phyloP scores from a whole-genome alignment of 2,113 vertebrate species.

The Ictidomys tridecemlineatus region DNA sequence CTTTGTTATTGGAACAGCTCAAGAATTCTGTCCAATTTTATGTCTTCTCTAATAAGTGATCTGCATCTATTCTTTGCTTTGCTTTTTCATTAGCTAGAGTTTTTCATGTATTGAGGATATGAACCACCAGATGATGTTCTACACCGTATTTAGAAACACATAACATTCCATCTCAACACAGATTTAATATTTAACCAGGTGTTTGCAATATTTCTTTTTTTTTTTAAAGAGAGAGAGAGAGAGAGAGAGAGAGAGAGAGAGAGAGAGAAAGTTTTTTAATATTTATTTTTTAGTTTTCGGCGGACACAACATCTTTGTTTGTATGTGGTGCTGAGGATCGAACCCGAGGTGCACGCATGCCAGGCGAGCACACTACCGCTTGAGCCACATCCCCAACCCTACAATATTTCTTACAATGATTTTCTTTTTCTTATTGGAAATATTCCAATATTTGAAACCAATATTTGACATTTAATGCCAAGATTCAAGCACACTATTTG shows the following conservation, averaged over 20 bases:
- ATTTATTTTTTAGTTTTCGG: no score
- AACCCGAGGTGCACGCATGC: no score
- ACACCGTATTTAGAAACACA: not conserved
- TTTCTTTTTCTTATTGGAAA: not conserved
- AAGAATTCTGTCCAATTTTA: not conserved
- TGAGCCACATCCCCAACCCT: not conserved
- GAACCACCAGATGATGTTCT: not conserved
- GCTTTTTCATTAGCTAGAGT: not conserved
- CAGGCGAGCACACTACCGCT: no score
- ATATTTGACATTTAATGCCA: not conserved
- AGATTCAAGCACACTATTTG: not conserved
- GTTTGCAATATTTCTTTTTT: constrained; percentile 23
- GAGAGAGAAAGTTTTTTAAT: no score
- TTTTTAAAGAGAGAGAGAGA: no score
- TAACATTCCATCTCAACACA: not conserved
- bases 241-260: no score
- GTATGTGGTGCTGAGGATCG: no score
- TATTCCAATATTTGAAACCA: not conserved
- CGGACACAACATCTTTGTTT: no score
- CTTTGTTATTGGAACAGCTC: not conserved
- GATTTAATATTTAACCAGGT: constrained; percentile 6
- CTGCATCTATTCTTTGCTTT: not conserved
- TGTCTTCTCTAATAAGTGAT: not conserved
- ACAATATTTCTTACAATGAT: constrained; percentile 18
- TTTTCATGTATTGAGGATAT: not conserved